Conservation (phyloP, 2,113 vertebrate genomes). For the Coturnix japonica region DNA sequence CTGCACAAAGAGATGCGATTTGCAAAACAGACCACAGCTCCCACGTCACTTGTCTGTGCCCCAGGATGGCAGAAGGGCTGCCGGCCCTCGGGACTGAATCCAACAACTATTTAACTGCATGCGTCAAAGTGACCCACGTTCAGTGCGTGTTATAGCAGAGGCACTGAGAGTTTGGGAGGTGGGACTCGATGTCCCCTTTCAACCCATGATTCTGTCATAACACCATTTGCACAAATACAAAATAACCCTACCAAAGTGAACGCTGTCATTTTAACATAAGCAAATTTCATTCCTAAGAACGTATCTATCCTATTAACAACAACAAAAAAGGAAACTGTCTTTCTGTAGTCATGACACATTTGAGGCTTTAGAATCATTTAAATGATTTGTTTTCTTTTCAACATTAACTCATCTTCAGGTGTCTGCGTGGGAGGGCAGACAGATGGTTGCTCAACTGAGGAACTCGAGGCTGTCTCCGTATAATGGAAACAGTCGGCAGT, state of each 20-base stretch:
- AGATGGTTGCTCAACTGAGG: conserved; percentile 59
- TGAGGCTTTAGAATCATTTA: background rate
- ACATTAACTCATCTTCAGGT: conserved; percentile 59
- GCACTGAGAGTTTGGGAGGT: background rate
- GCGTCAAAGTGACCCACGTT: background rate
- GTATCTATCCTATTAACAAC: background rate
- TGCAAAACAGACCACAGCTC: background rate
- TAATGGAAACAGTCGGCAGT: background rate
- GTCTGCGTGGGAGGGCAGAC: conserved; percentile 59
- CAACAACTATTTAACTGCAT: background rate
- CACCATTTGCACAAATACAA: background rate
- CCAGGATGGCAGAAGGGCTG: background rate
- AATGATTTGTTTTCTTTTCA: conserved; percentile 18
- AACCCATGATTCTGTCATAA: background rate
- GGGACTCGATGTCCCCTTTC: no score
- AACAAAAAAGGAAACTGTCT: background rate
- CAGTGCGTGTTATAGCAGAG: background rate
- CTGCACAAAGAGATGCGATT: background rate
- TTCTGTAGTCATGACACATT: background rate
- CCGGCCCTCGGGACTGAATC: background rate
- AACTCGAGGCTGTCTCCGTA: background rate
- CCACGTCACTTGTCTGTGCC: background rate
- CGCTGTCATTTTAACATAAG: background rate
- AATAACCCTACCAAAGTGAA: background rate
- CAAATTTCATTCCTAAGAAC: background rate